Evolutionary conservation across 2,797 vertebrate species (phyloP).

Genomic region (Acestrorhynchus altus): DNA sequence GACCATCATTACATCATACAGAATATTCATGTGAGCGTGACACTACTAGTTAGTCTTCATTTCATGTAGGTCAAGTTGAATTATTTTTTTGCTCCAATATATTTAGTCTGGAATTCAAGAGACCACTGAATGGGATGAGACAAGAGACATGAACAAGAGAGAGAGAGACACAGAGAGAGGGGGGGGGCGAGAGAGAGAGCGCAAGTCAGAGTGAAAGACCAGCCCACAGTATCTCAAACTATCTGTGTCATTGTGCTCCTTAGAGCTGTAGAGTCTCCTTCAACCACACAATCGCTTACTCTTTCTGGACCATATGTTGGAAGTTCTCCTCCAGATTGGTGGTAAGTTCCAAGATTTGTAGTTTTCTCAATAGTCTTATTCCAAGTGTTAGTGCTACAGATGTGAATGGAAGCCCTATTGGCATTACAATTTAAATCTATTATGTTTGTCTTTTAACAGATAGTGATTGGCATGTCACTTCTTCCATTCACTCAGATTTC

Average conservation of each 20-base stretch:
- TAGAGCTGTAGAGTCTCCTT: not conserved
- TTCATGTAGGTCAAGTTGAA: constrained; percentile 7
- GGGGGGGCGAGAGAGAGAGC: not conserved
- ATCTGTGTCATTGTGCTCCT: not conserved
- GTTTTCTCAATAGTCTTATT: not conserved
- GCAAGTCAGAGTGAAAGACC: constrained; percentile 7
- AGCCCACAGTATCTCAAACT: constrained; percentile 20
- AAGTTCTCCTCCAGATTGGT: not conserved
- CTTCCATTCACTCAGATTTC: not conserved
- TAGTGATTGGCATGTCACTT: not conserved
- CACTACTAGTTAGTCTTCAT: constrained; percentile 7
- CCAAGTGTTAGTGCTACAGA: not conserved
- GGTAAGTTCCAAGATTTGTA: not conserved
- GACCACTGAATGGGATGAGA: constrained; percentile 2
- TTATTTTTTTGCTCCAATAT: constrained; percentile 1
- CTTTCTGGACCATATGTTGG: not conserved
- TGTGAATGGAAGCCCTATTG: not conserved
- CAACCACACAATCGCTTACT: not conserved
- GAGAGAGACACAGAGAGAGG: not conserved
- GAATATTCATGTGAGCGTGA: not conserved
- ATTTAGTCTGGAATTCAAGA: not conserved
- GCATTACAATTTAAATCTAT: not conserved
- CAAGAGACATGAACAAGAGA: not conserved
- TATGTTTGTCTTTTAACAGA: not conserved
- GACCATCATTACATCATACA: constrained; percentile 1